These are phyloP conservation scores for Garra rufa DNA, from an alignment of 2,113 vertebrate species.

Conservation along the genomic window DNA sequence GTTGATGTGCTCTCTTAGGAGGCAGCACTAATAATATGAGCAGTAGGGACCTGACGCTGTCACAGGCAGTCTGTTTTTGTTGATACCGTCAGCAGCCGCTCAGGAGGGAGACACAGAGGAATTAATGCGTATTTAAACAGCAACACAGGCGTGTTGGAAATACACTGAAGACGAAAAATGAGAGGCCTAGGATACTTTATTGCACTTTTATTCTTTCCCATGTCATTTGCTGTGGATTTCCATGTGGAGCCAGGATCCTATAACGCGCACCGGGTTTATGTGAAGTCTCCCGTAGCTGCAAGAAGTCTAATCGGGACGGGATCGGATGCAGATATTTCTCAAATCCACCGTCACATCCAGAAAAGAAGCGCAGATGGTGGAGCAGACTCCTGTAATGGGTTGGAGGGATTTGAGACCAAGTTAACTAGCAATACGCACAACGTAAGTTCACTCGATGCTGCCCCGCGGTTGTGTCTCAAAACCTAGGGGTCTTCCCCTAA, in stretches of 20 bases:
- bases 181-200: conserved; percentile 54
- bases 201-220: conserved; percentile 61
- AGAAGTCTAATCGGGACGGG: conserved; percentile 58
- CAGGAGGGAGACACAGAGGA: conserved; percentile 63
- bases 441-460: conserved; percentile 74
- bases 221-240: conserved; percentile 66
- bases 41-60: conserved; percentile 62
- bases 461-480: background rate
- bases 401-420: conserved; percentile 70
- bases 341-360: conserved; percentile 51
- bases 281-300: conserved; percentile 48
- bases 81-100: conserved; percentile 70
- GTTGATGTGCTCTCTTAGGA: background rate
- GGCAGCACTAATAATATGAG: conserved; percentile 41
- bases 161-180: conserved; percentile 62
- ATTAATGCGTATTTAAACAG: conserved; percentile 12
- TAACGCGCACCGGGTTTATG: conserved; percentile 53
- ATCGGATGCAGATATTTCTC: conserved; percentile 61
- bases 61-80: conserved; percentile 68
- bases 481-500: background rate
- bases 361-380: conserved; percentile 64
- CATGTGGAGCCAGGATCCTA: conserved; percentile 36
- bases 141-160: conserved; percentile 33
- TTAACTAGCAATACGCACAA: conserved; percentile 84
- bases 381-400: conserved; percentile 71